Base-by-base conservation (phyloP, 2,888 invertebrate species). In the Julus scandinavius region DNA sequence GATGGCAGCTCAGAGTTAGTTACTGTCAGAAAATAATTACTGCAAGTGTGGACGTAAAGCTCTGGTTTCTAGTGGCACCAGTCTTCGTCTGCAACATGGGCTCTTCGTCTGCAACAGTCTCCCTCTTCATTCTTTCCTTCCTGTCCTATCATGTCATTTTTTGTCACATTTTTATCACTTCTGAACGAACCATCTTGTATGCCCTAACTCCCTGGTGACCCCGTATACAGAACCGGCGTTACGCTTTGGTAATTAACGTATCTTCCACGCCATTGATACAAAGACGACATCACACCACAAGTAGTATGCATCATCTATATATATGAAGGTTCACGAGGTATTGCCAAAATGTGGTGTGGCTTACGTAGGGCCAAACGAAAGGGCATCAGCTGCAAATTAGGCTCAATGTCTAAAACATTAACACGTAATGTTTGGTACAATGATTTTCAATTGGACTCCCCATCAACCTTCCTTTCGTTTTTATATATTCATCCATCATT, bases 11-110 rank as follows among this genome's bases (percentile, higher is more conserved):
- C 85, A 85, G 49, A 84, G 40, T 50, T 72, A 49, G 58, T 87
- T 58, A 87, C 87, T 58, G 87, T 72, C 58, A 72, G 72, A 87
- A 58, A 41, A 58, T 72, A 72, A 72, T 87, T 87, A 87, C 87
- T 86, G 49, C 86, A 86, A 86, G 86, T 86, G 86, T 86, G 49
- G 50, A 86, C 86, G 50, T 49, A 45, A 45, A 86, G 86, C 50
- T 86, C 54, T 86, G 86, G 86, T 86, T 86, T 50, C 86, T 15
- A 50, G 49, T 50, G 86, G 86, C 86, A 20, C 54, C 86, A 86
- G 85, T 85, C 41, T 17, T 17, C 49, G 85, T 85, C 85, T 85
- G 85, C 85, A 15, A 45, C 45, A 20, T 20, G 20, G 80, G 29
- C 20, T 84, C 38, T 11, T 11, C 11, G 84, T 84, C 84, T 85